Base-by-base conservation (phyloP, 2,113 vertebrate species). In the Cebidichthys violaceus region DNA sequence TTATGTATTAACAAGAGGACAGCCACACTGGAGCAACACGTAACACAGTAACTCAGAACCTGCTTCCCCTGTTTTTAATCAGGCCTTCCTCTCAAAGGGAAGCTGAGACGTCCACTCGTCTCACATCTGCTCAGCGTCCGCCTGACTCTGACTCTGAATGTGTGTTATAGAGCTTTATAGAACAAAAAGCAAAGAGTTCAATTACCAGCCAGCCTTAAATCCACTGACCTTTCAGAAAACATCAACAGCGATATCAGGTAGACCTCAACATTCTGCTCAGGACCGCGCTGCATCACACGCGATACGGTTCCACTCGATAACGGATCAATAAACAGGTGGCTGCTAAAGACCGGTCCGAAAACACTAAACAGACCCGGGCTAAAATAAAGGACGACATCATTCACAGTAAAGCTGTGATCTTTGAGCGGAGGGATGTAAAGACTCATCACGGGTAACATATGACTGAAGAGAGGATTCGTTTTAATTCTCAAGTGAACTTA, bases 141-240 rank as follows among this genome's bases (percentile, higher is more conserved):
- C 39, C 22, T 60, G 69, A 60, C 50, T 55, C 37, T 71, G n/a
- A n/a, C n/a, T n/a, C n/a, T 60, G 15, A 75, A 66, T 13, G 39
- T 10, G 33, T 24, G 24, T 75, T 35, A 31, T 1, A 10, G 5
- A 47, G 37, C 79, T 87, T 87, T 81, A 67, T 22, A 70, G 47
- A 62, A 66, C 57, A 89, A 90, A 86, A 86, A 79, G 70, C 24
- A 52, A 76, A 50, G 50, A 39, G 54, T 92, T 85, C 41, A 83
- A 91, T 91, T 77, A 85, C 82, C 73, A 47, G 45, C 82, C 73
- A 47, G 45, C 29, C 8, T 59, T 88, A 88, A 90, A 79, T 70
- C 87, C 59, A 11, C 62, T 65, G 78, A 89, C 83, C 78, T 90
- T 89, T 89, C 17, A 71, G 18, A 50, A 65, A 88, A 81, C 22